A percentile compares a stretch with the other conserved stretches of the same genome.
Evolutionary conservation across 2,113 vertebrate species (phyloP).

Genomic region (Mustelus asterias): DNA sequence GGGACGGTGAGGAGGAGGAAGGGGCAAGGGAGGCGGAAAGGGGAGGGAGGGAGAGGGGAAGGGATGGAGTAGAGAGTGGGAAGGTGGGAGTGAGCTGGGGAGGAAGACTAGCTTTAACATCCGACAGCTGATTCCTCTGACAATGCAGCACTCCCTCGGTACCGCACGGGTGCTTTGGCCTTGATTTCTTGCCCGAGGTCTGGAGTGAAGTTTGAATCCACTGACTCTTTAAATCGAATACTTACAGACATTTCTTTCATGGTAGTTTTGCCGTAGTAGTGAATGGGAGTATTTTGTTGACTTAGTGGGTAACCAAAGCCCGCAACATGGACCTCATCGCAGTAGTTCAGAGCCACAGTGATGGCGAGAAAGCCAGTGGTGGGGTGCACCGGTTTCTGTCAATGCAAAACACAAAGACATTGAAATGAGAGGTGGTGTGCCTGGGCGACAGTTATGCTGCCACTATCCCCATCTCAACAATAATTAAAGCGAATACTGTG

Average conservation of each 20-base stretch:
- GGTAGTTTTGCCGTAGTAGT: slow-evolving; percentile 79
- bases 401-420: neutral
- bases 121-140: neutral
- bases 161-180: neutral
- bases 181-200: neutral
- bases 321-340: slow-evolving; percentile 78
- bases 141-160: neutral
- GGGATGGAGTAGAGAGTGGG: no score
- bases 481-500: no score
- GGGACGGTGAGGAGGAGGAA: no score
- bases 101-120: neutral
- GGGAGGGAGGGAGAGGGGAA: no score
- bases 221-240: neutral
- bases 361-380: slow-evolving; percentile 83
- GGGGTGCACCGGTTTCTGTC: slow-evolving; percentile 64
- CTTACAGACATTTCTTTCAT: slow-evolving; percentile 81
- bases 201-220: neutral
- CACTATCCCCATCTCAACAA: no score
- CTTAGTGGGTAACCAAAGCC: slow-evolving; percentile 81
- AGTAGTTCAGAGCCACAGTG: slow-evolving; percentile 84
- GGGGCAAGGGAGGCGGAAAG: no score
- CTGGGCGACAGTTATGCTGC: neutral
- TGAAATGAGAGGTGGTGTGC: neutral
- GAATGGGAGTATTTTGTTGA: slow-evolving; percentile 70
- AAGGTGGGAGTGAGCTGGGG: no score